These are phyloP conservation scores for Dioctria linearis DNA, from an alignment of 2,888 invertebrate species.

Conservation along the genomic window DNA sequence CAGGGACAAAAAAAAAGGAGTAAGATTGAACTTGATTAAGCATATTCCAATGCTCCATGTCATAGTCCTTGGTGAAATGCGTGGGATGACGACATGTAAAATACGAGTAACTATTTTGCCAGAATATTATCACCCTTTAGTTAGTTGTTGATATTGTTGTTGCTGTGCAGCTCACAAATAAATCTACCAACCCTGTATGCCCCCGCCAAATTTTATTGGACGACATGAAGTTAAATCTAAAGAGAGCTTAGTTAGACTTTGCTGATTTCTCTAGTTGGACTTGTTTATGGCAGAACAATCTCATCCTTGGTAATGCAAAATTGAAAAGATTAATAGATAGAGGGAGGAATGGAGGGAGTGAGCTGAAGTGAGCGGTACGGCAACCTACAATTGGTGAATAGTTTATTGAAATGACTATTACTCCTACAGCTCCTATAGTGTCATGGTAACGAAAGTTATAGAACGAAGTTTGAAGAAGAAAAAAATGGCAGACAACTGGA, in stretches of 20 bases:
- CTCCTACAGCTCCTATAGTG: too few species aligned
- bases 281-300: slow-evolving; percentile 48
- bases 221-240: slow-evolving; percentile 34
- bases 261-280: not conserved
- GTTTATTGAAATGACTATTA: too few species aligned
- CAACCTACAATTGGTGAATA: too few species aligned
- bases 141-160: not conserved
- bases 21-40: slow-evolving; percentile 27
- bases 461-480: too few species aligned
- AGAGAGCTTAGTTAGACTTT: slow-evolving; percentile 18
- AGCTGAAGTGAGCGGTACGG: too few species aligned
- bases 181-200: slow-evolving; percentile 22
- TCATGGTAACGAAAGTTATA: too few species aligned
- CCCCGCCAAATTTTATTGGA: not conserved
- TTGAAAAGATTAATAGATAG: slow-evolving; percentile 52
- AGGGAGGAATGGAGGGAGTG: not conserved
- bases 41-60: not conserved
- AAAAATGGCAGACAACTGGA: too few species aligned
- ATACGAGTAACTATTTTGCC: not conserved
- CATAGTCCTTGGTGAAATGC: slow-evolving; percentile 37
- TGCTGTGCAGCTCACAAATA: slow-evolving; percentile 1
- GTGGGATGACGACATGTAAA: slow-evolving; percentile 27
- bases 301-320: slow-evolving; percentile 45
- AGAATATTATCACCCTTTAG: slow-evolving; percentile 34
- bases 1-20: not conserved